Conservation (phyloP, 2,797 vertebrate genomes). For the Peromyscus nudipes region DNA sequence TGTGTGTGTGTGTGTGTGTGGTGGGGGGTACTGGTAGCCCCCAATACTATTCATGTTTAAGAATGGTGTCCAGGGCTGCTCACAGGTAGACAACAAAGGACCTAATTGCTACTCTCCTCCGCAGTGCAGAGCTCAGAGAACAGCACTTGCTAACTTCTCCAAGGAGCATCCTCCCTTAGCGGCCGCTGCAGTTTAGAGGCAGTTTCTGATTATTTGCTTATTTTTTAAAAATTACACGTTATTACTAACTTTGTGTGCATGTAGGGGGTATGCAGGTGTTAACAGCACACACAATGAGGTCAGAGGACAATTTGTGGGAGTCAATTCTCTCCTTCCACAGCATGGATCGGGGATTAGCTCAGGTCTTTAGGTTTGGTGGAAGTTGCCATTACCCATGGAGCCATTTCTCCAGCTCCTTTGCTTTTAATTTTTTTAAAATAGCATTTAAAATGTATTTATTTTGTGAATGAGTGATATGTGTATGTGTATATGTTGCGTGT, state of each 20-base stretch:
- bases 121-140: not conserved
- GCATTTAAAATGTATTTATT: not conserved
- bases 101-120: not conserved
- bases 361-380: not conserved
- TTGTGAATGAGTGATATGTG: not conserved
- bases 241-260: not conserved
- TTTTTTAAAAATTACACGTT: not conserved
- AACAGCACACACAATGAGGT: too few relatives aligned
- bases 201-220: not conserved
- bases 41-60: not conserved
- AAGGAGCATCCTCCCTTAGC: accelerated
- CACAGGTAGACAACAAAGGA: not conserved
- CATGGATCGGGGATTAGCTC: accelerated
- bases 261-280: not conserved
- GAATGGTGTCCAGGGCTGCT: not conserved
- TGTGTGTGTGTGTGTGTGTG: accelerated
- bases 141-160: not conserved
- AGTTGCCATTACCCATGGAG: not conserved
- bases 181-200: not conserved
- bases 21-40: too few relatives aligned
- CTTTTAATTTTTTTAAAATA: not conserved
- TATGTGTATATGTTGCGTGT: not conserved
- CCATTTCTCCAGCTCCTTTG: not conserved
- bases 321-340: not conserved
- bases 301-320: not conserved